Base-by-base conservation (phyloP, 2,113 vertebrate genomes). In the Tichodroma muraria region DNA sequence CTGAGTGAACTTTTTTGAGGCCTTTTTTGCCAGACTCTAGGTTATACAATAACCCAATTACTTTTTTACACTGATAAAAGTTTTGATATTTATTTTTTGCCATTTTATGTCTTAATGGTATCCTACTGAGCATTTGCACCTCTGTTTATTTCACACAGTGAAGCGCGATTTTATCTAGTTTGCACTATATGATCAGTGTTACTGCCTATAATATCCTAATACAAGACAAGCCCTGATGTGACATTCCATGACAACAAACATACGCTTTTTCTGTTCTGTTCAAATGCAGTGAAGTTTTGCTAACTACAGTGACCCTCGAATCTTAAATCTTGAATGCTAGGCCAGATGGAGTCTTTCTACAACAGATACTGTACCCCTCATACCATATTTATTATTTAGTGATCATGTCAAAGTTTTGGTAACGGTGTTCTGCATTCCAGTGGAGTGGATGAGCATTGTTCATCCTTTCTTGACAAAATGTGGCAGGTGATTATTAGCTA, bases 61-160 rank as follows among this genome's bases (percentile, higher is more conserved):
- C 99, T 99, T 99, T 99, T 99, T 99, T 99, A 99, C 99, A 99
- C 98, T 99, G 99, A 99, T 99, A 98, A 99, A 99, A 98, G 98
- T 99, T 99, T 99, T 99, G 98, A 99, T 99, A 99, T 99, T 99
- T 99, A 99, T 99, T 99, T 98, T 99, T 99, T 99, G 98, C 98
- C 98, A 99, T 99, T 99, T 99, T 99, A 98, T 99, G 98, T 99
- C 99, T 99, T 99, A 99, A 99, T 98, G 98, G 99, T 99, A 98
- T 99, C 98, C 98, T 99, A 99, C 98, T 99, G 98, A 99, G 98
- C 98, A 98, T 98, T 98, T 98, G 98, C 98, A 98, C 98, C 98
- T 98, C 98, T 98, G 96, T 98, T 99, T 98, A 97, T 98, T 98
- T 98, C 97, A 98, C 97, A 98, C 97, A 95, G 98, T 98, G 98